phyloP scores from a whole-genome alignment of 1,140 invertebrate species.

The Bemisia tabaci region DNA sequence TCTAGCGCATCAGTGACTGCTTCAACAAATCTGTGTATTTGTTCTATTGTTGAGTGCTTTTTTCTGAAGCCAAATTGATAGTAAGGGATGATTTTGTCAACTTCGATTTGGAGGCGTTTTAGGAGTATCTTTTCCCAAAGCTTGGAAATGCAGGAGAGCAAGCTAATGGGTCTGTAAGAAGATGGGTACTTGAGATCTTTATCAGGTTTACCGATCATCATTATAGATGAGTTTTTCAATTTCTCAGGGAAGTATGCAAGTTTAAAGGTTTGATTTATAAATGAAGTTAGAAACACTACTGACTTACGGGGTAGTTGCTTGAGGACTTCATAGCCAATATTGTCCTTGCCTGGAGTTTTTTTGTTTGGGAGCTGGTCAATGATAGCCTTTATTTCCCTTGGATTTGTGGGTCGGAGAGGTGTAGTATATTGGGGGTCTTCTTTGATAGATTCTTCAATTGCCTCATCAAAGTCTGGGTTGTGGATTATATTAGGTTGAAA shows the following conservation, averaged over 20 bases:
- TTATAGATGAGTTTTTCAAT: slow-evolving; percentile 28
- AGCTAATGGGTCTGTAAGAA: slow-evolving; percentile 24
- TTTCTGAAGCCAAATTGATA: slow-evolving; percentile 6
- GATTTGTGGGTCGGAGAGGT: slow-evolving; percentile 2
- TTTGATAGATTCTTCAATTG: not conserved
- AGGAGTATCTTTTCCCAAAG: slow-evolving; percentile 20
- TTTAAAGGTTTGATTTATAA: slow-evolving; percentile 8
- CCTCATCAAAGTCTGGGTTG: not conserved
- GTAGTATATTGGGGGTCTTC: not conserved
- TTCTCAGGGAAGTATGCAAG: slow-evolving; percentile 11
- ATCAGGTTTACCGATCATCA: slow-evolving; percentile 26
- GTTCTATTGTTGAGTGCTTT: slow-evolving; percentile 5
- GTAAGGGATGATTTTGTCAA: slow-evolving; percentile 8
- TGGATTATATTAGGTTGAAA: not conserved
- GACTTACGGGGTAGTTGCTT: slow-evolving; percentile 7
- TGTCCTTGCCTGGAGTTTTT: slow-evolving; percentile 13
- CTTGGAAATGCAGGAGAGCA: slow-evolving; percentile 22
- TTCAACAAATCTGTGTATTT: slow-evolving; percentile 8
- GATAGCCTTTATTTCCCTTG: slow-evolving; percentile 1
- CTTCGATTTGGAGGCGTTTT: slow-evolving; percentile 13
- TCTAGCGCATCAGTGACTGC: not conserved
- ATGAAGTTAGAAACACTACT: slow-evolving; percentile 4
- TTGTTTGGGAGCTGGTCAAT: slow-evolving; percentile 2
- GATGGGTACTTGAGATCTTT: slow-evolving; percentile 16
- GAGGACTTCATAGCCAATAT: slow-evolving; percentile 6